Evolutionary conservation across 1,140 invertebrate genomes (phyloP).

Genomic region (Bombus turneri): DNA sequence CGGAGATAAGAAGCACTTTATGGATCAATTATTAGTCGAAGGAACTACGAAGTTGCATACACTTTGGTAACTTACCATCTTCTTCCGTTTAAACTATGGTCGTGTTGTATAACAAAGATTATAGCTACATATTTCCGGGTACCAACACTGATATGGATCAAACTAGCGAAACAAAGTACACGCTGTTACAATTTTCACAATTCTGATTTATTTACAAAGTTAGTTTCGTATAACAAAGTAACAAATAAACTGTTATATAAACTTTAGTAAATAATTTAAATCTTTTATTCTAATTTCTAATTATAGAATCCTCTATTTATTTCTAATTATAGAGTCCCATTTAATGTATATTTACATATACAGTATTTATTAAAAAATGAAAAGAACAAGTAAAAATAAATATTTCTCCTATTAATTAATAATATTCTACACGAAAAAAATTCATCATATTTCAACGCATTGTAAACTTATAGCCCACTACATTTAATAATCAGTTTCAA

Average conservation of each 20-base stretch:
- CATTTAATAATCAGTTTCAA: background rate
- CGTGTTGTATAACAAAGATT: slow-evolving; percentile 41
- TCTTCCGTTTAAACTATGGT: slow-evolving; percentile 24
- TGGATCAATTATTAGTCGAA: slow-evolving; percentile 69
- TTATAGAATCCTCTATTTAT: no score
- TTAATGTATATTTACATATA: no score
- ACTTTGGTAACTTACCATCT: slow-evolving; percentile 59
- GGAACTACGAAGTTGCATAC: slow-evolving; percentile 61
- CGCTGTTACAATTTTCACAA: background rate
- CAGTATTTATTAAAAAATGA: no score
- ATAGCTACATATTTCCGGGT: slow-evolving; percentile 33
- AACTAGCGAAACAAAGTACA: slow-evolving; percentile 32
- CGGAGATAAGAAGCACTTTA: slow-evolving; percentile 55
- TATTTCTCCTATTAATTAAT: no score
- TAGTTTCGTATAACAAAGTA: background rate
- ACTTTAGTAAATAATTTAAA: background rate
- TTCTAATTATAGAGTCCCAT: no score
- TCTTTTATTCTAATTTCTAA: background rate
- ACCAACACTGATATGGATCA: slow-evolving; percentile 37
- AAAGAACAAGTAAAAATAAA: no score
- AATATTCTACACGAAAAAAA: background rate
- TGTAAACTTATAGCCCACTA: background rate
- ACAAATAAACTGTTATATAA: background rate
- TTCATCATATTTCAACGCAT: background rate
- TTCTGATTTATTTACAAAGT: background rate